Percentiles rank a stretch among this genome's conserved stretches.
These are phyloP conservation scores for Gasterosteus nipponicus DNA, from an alignment of 2,113 vertebrate species.

Conservation along the genomic window DNA sequence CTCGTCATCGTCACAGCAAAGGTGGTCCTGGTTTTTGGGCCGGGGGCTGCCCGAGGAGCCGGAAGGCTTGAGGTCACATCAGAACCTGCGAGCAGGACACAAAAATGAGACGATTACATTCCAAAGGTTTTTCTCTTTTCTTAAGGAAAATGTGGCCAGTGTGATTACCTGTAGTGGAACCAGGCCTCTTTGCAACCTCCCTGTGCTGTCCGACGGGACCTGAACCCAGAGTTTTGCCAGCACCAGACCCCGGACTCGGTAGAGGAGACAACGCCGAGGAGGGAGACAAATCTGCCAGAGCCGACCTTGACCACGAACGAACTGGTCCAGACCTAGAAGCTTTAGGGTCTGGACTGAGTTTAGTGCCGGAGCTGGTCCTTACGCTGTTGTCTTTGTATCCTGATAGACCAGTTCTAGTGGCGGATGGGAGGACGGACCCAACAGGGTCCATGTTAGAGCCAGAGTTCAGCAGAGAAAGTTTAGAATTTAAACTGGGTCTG, in stretches of 20 bases:
- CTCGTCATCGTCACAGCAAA: slow-evolving; percentile 20
- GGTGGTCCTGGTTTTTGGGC: slow-evolving; percentile 53
- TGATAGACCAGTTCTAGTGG: neutral
- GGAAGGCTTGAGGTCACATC: neutral
- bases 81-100: slow-evolving; percentile 20
- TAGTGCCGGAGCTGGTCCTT: neutral
- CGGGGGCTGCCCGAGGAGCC: slow-evolving; percentile 55
- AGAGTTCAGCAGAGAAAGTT: neutral
- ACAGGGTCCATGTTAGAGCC: slow-evolving; percentile 2
- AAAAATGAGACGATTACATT: neutral
- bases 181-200: slow-evolving; percentile 20
- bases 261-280: slow-evolving; percentile 1
- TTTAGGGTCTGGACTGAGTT: slow-evolving; percentile 1
- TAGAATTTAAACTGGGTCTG: slow-evolving; percentile 3
- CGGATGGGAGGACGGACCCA: neutral
- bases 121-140: neutral
- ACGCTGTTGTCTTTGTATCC: slow-evolving; percentile 16
- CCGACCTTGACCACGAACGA: slow-evolving; percentile 18
- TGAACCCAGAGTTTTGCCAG: slow-evolving; percentile 14
- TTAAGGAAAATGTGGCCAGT: neutral
- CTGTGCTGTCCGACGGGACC: neutral
- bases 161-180: slow-evolving; percentile 54
- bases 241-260: slow-evolving; percentile 15
- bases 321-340: slow-evolving; percentile 3
- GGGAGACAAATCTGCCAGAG: slow-evolving; percentile 22